A percentile compares a stretch with the other conserved stretches of the same genome.
Evolutionary conservation across 2,113 vertebrate species (phyloP).

Genomic region (Channa argus): DNA sequence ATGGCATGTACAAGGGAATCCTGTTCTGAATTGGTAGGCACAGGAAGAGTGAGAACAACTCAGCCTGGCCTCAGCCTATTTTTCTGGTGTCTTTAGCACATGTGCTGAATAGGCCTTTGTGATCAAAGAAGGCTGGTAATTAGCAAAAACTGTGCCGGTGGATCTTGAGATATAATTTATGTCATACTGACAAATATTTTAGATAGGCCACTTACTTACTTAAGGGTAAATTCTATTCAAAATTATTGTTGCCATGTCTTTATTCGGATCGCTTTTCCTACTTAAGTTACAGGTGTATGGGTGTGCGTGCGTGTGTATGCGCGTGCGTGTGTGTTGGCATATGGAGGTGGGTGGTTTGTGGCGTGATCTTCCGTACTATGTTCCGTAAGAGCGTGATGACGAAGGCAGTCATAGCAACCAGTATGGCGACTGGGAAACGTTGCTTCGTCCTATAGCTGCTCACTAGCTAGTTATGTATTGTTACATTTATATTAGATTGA

Average conservation of each 20-base stretch:
- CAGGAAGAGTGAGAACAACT: conserved; percentile 4
- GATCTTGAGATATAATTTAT: no score
- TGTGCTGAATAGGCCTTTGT: no score
- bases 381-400: conserved; percentile 68
- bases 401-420: conserved; percentile 80
- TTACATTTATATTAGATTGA: not conserved
- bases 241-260: not conserved
- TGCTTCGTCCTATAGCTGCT: conserved; percentile 9
- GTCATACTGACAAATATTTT: no score
- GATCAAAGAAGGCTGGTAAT: no score
- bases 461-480: conserved; percentile 32
- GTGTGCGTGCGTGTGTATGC: no score
- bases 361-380: not conserved
- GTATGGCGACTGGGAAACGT: conserved; percentile 83
- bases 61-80: not conserved
- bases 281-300: not conserved
- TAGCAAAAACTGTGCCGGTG: no score
- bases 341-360: not conserved
- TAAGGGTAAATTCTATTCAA: no score
- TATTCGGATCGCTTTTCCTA: not conserved
- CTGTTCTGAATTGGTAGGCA: not conserved
- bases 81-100: no score
- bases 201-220: no score
- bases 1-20: not conserved
- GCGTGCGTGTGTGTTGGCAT: no score